These are phyloP conservation scores for Ageneiosus marmoratus DNA, from an alignment of 2,113 vertebrate species.

Conservation along the genomic window DNA sequence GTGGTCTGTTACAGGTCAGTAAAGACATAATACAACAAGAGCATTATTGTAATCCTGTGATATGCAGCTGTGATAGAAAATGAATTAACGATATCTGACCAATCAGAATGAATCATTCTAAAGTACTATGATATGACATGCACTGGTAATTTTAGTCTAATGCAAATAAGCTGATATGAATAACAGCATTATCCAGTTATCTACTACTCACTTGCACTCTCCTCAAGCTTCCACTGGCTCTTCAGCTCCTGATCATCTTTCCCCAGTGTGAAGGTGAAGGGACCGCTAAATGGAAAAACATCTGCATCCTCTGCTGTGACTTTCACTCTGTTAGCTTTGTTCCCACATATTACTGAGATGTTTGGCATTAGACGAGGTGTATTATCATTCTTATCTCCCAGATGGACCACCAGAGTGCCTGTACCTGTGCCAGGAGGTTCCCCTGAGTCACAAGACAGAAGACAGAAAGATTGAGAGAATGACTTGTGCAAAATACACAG, in stretches of 20 bases:
- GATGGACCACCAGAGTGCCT: constrained; percentile 68
- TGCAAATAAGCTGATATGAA: background rate
- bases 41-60: background rate
- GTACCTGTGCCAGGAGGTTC: constrained; percentile 70
- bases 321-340: constrained; percentile 47
- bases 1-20: background rate
- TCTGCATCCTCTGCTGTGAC: constrained; percentile 66
- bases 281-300: constrained; percentile 63
- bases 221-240: constrained; percentile 70
- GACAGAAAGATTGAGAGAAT: background rate
- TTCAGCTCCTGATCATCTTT: constrained; percentile 40
- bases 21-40: background rate
- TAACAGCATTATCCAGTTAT: background rate
- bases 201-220: constrained; percentile 57
- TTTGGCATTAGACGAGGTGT: constrained; percentile 62
- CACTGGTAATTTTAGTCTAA: background rate
- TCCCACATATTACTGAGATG: constrained; percentile 64
- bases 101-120: background rate
- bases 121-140: background rate
- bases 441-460: constrained; percentile 58
- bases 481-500: too few species aligned
- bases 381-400: constrained; percentile 75
- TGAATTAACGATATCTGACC: background rate
- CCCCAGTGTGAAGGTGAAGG: constrained; percentile 71
- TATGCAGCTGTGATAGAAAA: too few species aligned